Conservation (phyloP, 2,888 invertebrate genomes). For the Amaurobius ferox region DNA sequence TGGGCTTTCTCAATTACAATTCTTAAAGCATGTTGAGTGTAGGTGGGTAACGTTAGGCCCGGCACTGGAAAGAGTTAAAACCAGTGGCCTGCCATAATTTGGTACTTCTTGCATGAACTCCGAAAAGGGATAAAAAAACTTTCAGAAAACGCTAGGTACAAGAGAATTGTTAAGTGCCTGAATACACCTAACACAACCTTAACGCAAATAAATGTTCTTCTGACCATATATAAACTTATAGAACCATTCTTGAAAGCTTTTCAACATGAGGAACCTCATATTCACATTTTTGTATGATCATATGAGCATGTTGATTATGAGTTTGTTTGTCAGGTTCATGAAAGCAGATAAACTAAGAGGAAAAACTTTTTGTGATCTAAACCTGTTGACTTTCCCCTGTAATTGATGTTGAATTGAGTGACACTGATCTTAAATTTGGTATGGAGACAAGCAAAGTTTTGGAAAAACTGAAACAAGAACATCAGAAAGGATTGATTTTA, state of each 20-base stretch:
- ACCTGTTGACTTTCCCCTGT: not conserved
- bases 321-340: not conserved
- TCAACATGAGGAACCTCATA: not conserved
- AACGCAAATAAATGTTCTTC: not conserved
- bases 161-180: not conserved
- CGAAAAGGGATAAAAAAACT: not conserved
- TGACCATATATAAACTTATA: not conserved
- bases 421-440: not conserved
- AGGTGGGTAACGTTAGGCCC: not conserved
- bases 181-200: not conserved
- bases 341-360: not conserved
- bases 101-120: no score
- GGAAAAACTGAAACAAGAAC: not conserved
- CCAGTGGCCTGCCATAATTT: not conserved
- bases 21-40: slow-evolving; percentile 1
- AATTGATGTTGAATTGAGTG: not conserved
- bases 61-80: not conserved
- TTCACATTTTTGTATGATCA: not conserved
- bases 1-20: not conserved
- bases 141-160: not conserved
- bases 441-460: not conserved
- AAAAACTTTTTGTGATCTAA: not conserved
- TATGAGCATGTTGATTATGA: not conserved
- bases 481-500: not conserved
- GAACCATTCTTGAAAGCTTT: not conserved